Percentiles rank a stretch among this genome's conserved stretches.
These are phyloP conservation scores for Semotilus atromaculatus DNA, from an alignment of 2,797 vertebrate species.

Conservation along the genomic window DNA sequence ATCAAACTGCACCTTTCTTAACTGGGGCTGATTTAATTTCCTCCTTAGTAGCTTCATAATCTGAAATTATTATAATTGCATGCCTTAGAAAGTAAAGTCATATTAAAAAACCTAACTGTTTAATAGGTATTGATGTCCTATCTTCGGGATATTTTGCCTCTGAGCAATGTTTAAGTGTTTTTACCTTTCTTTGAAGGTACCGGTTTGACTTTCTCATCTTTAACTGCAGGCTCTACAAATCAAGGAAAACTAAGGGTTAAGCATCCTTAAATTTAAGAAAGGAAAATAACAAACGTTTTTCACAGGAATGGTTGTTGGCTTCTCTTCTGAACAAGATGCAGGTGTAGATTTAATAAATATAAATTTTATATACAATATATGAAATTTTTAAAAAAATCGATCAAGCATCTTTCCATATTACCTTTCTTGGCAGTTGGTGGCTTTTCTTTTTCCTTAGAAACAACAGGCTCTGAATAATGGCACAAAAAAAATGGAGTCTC, in stretches of 20 bases:
- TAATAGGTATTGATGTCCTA: not conserved
- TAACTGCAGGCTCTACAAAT: not conserved
- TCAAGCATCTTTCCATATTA: not conserved
- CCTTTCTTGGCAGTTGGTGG: slow-evolving; percentile 7
- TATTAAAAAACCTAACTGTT: not conserved
- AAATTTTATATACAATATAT: not conserved
- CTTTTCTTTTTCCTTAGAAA: slow-evolving; percentile 20
- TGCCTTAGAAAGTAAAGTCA: not conserved
- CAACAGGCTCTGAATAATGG: slow-evolving; percentile 20
- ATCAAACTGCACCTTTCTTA: slow-evolving; percentile 14
- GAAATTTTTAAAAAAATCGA: not conserved
- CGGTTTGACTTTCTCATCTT: not conserved
- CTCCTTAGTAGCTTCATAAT: not conserved
- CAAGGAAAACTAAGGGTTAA: not conserved
- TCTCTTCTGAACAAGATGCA: slow-evolving; percentile 18
- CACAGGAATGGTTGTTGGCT: slow-evolving; percentile 18
- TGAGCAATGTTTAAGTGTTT: not conserved
- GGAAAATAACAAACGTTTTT: not conserved
- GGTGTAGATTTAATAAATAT: not conserved
- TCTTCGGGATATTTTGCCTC: not conserved
- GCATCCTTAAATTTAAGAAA: not conserved
- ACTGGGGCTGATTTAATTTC: slow-evolving; percentile 4
- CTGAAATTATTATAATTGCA: slow-evolving; percentile 14
- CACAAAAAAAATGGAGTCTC: too few relatives aligned
- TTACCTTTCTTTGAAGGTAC: slow-evolving; percentile 27